phyloP scores from a whole-genome alignment of 2,888 invertebrate species.

The Arenicola marina region DNA sequence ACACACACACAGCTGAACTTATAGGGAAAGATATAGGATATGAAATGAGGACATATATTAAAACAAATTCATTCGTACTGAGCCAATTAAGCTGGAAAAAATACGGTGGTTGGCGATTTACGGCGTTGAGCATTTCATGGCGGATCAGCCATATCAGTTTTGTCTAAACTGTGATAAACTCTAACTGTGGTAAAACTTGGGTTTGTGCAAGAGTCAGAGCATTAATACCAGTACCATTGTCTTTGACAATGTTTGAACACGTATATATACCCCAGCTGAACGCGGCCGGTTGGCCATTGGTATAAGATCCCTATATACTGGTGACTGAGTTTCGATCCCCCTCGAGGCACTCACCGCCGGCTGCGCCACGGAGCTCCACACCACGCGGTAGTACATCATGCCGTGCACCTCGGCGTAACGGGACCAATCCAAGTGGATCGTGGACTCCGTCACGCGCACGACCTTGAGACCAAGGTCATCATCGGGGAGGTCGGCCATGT shows the following conservation, averaged over 20 bases:
- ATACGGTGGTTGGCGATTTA: no score
- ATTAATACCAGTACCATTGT: no score
- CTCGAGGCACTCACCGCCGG: conserved; percentile 58
- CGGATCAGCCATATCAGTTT: no score
- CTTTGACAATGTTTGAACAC: no score
- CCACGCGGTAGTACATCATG: conserved; percentile 52
- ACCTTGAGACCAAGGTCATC: conserved; percentile 50
- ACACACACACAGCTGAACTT: not conserved
- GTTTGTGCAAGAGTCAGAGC: no score
- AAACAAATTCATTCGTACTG: not conserved
- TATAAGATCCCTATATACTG: no score
- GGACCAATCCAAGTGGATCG: conserved; percentile 58
- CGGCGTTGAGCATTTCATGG: no score
- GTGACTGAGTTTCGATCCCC: no score
- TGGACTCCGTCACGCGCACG: conserved; percentile 51
- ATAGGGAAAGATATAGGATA: not conserved
- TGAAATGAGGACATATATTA: not conserved
- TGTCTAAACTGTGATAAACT: not conserved
- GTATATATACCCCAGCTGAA: no score
- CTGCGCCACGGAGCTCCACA: conserved; percentile 59
- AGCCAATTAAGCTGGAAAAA: not conserved
- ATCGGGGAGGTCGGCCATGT: conserved; percentile 34
- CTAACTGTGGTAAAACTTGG: no score
- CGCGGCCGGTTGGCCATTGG: no score
- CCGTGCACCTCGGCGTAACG: conserved; percentile 48